Evolutionary conservation across 2,888 invertebrate species (phyloP).

Genomic region (Cephus runcator): DNA sequence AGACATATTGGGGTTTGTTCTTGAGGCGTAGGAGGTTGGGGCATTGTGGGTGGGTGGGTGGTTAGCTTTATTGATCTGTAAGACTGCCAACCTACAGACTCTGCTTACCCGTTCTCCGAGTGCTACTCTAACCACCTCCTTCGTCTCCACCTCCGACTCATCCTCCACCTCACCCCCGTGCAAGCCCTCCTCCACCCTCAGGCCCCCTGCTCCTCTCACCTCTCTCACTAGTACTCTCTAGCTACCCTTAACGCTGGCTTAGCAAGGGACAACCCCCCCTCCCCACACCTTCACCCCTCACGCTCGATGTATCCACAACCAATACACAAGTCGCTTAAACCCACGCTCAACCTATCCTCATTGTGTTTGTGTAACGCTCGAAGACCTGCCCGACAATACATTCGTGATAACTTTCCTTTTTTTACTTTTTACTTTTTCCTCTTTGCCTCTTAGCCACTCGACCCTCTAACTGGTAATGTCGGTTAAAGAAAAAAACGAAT

Average conservation of each 20-base stretch:
- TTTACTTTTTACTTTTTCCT: not conserved
- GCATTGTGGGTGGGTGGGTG: conserved; percentile 53
- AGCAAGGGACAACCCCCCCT: conserved; percentile 52
- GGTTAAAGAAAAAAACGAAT: not conserved
- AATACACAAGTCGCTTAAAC: conserved; percentile 54
- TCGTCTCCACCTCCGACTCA: conserved; percentile 30
- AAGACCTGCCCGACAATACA: conserved; percentile 46
- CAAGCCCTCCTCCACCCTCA: conserved; percentile 10
- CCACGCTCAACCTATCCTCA: conserved; percentile 48
- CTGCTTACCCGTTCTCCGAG: conserved; percentile 1
- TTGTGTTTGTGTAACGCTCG: conserved; percentile 51
- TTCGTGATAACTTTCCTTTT: conserved; percentile 37
- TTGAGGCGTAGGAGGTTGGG: conserved; percentile 54
- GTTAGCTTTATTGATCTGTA: conserved; percentile 67
- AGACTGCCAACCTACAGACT: conserved; percentile 62
- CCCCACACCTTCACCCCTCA: conserved; percentile 20
- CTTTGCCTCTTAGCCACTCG: not conserved
- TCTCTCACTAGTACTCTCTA: conserved; percentile 34
- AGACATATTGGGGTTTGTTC: conserved; percentile 64
- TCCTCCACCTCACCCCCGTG: conserved; percentile 29
- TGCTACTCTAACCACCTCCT: conserved; percentile 35
- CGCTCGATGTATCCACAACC: conserved; percentile 46
- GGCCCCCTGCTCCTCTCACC: conserved; percentile 14
- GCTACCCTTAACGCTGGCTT: conserved; percentile 61
- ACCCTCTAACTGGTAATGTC: not conserved